phyloP scores from a whole-genome alignment of 1,140 invertebrate genomes.

The Lysiphlebus fabarum region DNA sequence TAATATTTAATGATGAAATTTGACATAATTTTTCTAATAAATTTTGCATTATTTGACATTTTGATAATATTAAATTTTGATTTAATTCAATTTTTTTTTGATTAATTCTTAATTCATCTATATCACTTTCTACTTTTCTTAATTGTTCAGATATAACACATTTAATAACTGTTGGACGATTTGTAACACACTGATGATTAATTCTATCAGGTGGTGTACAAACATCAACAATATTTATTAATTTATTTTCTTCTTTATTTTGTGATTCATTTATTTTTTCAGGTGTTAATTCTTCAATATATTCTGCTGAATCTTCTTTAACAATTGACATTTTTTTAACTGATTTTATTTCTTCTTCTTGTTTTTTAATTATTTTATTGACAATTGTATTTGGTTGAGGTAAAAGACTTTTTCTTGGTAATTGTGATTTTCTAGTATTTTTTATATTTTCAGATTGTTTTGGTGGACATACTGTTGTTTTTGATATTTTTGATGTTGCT shows the following conservation, averaged over 20 bases:
- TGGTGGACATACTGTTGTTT: background rate
- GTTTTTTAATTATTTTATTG: background rate
- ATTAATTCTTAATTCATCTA: too few species aligned
- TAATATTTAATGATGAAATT: too few species aligned
- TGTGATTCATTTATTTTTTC: background rate
- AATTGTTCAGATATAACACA: too few species aligned
- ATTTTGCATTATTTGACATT: too few species aligned
- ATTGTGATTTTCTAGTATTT: background rate
- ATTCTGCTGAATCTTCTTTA: background rate
- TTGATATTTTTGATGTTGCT: background rate
- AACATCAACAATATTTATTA: background rate
- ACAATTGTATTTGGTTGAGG: slow-evolving; percentile 13
- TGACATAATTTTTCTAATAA: too few species aligned
- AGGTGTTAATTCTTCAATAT: background rate
- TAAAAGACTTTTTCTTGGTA: slow-evolving; percentile 6
- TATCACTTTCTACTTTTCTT: too few species aligned
- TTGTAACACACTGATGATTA: too few species aligned
- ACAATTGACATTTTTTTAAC: background rate
- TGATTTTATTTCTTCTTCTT: too few species aligned
- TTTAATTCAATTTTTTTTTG: too few species aligned
- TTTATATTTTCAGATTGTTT: background rate
- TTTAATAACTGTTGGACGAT: too few species aligned
- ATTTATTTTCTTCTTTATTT: background rate
- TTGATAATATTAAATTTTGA: too few species aligned
- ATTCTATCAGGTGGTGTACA: background rate